phyloP scores from a whole-genome alignment of 1,140 invertebrate species.

The Heliconius melpomene region DNA sequence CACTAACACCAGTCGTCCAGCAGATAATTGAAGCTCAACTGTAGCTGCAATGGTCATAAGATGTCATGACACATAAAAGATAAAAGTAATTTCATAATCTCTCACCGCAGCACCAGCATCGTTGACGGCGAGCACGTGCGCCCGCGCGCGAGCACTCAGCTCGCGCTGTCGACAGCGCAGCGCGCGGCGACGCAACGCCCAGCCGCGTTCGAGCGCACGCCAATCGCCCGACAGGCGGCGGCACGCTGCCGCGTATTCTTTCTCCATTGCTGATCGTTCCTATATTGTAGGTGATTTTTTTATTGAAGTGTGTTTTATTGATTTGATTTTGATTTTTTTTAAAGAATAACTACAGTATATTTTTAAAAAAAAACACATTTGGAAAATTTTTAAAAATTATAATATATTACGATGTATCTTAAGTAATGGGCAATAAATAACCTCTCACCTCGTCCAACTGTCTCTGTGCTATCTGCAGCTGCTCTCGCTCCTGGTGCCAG shows the following conservation, averaged over 20 bases:
- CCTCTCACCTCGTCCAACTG: slow-evolving; percentile 81
- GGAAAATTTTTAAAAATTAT: too few relatives aligned
- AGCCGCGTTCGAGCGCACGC: slow-evolving; percentile 80
- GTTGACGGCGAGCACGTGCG: slow-evolving; percentile 41
- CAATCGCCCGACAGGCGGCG: slow-evolving; percentile 80
- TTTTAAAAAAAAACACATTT: too few relatives aligned
- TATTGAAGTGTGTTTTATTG: too few relatives aligned
- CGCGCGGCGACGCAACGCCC: slow-evolving; percentile 77
- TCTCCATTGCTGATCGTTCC: slow-evolving; percentile 82
- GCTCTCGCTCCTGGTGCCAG: slow-evolving; percentile 72
- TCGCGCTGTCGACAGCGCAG: slow-evolving; percentile 79
- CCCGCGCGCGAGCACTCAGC: slow-evolving; percentile 70
- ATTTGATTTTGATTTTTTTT: too few relatives aligned
- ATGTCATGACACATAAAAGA: too few relatives aligned
- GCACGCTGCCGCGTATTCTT: slow-evolving; percentile 83
- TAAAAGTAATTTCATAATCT: background rate
- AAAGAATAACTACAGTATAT: too few relatives aligned
- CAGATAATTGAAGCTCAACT: too few relatives aligned
- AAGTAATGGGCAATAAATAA: too few relatives aligned
- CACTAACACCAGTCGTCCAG: too few relatives aligned
- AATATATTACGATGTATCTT: too few relatives aligned
- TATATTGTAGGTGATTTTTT: too few relatives aligned
- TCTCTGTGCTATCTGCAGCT: slow-evolving; percentile 78
- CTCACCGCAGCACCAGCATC: slow-evolving; percentile 33
- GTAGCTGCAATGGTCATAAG: too few relatives aligned